Evolutionary conservation across 1,140 invertebrate species (phyloP).

Genomic region (Rhizoglyphus robini): DNA sequence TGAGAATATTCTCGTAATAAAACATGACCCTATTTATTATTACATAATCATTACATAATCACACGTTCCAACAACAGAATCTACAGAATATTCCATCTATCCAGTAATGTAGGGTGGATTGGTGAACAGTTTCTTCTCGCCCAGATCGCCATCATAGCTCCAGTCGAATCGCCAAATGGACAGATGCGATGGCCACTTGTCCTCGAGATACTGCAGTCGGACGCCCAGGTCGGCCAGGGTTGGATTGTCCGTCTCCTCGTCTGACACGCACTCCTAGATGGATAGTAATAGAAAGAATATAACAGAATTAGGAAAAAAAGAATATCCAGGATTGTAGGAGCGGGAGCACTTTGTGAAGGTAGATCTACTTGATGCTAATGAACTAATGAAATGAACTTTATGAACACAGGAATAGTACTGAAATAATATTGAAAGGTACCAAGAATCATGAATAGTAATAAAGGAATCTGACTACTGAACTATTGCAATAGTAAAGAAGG

Average conservation of each 20-base stretch:
- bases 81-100: too few relatives aligned
- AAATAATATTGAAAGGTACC: too few relatives aligned
- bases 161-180: constrained; percentile 44
- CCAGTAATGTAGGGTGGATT: constrained; percentile 36
- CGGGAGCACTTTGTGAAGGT: constrained; percentile 3
- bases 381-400: background rate
- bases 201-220: constrained; percentile 53
- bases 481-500: too few relatives aligned
- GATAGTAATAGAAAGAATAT: background rate
- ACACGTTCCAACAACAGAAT: too few relatives aligned
- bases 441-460: too few relatives aligned
- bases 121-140: constrained; percentile 51
- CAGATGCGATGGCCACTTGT: constrained; percentile 60
- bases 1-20: background rate
- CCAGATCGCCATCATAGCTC: constrained; percentile 56
- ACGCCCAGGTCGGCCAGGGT: constrained; percentile 78
- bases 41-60: too few relatives aligned
- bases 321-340: too few relatives aligned
- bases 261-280: constrained; percentile 54
- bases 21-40: too few relatives aligned
- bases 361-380: constrained; percentile 1
- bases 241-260: constrained; percentile 48
- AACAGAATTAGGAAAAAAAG: background rate
- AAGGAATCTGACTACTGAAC: too few relatives aligned
- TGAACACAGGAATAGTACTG: too few relatives aligned